phyloP scores from a whole-genome alignment of 23 tunicate genomes.

The Clavelina lepadiformis region DNA sequence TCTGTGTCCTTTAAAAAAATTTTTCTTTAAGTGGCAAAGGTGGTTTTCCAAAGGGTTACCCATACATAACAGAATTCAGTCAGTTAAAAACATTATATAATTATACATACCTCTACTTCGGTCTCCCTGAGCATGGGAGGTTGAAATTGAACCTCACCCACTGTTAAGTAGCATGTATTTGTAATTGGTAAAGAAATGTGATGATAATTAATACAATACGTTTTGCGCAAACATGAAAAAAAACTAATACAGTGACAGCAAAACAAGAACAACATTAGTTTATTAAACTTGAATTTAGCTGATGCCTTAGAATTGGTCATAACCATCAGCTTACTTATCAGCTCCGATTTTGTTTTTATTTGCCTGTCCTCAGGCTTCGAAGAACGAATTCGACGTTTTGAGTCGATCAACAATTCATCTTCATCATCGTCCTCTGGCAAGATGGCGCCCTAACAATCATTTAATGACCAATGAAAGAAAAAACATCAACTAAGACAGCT shows the following conservation, averaged over 20 bases:
- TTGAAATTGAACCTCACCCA: slow-evolving; percentile 44
- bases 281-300: background rate
- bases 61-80: too few relatives aligned
- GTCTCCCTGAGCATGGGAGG: slow-evolving; percentile 40
- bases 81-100: too few relatives aligned
- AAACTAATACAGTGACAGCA: background rate
- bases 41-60: too few relatives aligned
- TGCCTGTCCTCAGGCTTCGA: slow-evolving; percentile 60
- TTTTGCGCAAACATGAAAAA: too few relatives aligned
- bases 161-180: too few relatives aligned
- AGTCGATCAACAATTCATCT: slow-evolving; percentile 36
- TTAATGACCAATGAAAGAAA: background rate
- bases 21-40: too few relatives aligned
- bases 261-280: background rate
- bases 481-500: too few relatives aligned
- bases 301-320: too few relatives aligned
- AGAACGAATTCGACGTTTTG: slow-evolving; percentile 54
- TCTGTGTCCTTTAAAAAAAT: too few relatives aligned
- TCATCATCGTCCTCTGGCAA: slow-evolving; percentile 51
- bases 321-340: slow-evolving; percentile 47
- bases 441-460: background rate
- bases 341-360: slow-evolving; percentile 77
- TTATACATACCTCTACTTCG: slow-evolving; percentile 28
- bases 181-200: too few relatives aligned
- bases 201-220: too few relatives aligned